phyloP scores from a whole-genome alignment of 2,797 vertebrate species.

The Sebastes hubbsi region DNA sequence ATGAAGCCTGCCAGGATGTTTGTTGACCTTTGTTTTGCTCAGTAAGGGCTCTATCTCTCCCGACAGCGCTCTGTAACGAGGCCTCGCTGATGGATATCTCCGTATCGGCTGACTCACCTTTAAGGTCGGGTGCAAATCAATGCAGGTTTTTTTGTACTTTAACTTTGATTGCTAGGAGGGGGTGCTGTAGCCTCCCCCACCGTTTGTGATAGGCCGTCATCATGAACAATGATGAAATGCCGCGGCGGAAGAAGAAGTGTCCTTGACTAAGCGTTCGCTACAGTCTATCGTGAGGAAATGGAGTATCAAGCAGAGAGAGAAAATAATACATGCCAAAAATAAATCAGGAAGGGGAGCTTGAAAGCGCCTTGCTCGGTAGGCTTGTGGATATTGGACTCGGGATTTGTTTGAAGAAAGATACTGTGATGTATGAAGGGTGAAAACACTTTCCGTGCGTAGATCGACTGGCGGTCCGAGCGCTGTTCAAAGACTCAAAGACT shows the following conservation, averaged over 20 bases:
- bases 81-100: constrained; percentile 71
- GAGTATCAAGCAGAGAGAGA: constrained; percentile 31
- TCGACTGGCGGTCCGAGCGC: background rate
- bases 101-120: constrained; percentile 69
- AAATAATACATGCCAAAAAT: constrained; percentile 47
- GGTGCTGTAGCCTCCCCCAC: constrained; percentile 25
- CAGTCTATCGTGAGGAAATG: constrained; percentile 49
- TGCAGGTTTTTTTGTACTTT: constrained; percentile 57
- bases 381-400: constrained; percentile 37
- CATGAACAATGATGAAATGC: constrained; percentile 59
- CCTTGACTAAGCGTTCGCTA: constrained; percentile 43
- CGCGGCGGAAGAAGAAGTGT: constrained; percentile 20
- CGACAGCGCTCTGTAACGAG: constrained; percentile 60
- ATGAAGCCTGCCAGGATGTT: constrained; percentile 43
- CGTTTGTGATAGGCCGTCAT: constrained; percentile 54
- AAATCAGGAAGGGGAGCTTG: constrained; percentile 35
- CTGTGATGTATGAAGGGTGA: constrained; percentile 44
- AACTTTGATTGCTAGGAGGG: constrained; percentile 52
- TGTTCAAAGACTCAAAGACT: constrained; percentile 13
- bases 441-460: constrained; percentile 17
- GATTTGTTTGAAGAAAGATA: constrained; percentile 51
- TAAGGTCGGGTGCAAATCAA: constrained; percentile 76
- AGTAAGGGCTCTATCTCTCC: constrained; percentile 60
- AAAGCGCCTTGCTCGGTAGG: constrained; percentile 38
- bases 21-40: constrained; percentile 75